Percentiles rank a stretch among this genome's conserved stretches.
These are phyloP conservation scores for Meandrina meandrites DNA, from an alignment of 92 coral and sea anemone genomes.

Conservation along the genomic window DNA sequence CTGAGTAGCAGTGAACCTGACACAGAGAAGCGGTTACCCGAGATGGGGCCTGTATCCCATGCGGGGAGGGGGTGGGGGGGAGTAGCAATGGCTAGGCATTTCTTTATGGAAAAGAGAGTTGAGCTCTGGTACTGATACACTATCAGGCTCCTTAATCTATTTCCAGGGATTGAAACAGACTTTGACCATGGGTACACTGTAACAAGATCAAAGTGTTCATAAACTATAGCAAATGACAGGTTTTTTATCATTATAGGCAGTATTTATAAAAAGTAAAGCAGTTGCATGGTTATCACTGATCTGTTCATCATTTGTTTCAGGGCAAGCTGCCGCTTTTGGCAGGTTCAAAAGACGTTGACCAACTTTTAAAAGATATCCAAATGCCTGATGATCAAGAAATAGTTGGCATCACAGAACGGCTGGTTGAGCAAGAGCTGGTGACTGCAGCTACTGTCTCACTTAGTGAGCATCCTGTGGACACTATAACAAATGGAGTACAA, in stretches of 20 bases:
- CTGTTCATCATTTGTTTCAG: slow-evolving; percentile 37
- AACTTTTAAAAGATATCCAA: slow-evolving; percentile 83
- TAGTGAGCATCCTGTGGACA: slow-evolving; percentile 35
- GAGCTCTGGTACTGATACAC: background rate
- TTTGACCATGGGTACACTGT: no score
- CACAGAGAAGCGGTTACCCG: no score
- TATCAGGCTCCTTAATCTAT: background rate
- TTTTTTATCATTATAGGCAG: no score
- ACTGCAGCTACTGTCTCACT: slow-evolving; percentile 2
- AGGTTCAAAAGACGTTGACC: slow-evolving; percentile 83
- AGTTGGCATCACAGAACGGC: slow-evolving; percentile 81
- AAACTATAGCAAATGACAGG: no score
- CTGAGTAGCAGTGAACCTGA: no score
- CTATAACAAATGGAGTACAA: slow-evolving; percentile 9
- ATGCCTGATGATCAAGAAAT: slow-evolving; percentile 90
- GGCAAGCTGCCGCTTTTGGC: slow-evolving; percentile 76
- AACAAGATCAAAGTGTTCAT: background rate
- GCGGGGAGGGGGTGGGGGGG: background rate
- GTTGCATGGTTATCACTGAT: background rate
- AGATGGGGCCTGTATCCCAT: no score
- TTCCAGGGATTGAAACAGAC: background rate
- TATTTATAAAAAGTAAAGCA: background rate
- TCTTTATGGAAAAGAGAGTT: background rate
- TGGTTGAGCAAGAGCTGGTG: slow-evolving; percentile 54
- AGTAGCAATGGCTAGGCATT: background rate